Conservation (phyloP, 2,113 vertebrate species). For the Rhinopomastus cyanomelas region DNA sequence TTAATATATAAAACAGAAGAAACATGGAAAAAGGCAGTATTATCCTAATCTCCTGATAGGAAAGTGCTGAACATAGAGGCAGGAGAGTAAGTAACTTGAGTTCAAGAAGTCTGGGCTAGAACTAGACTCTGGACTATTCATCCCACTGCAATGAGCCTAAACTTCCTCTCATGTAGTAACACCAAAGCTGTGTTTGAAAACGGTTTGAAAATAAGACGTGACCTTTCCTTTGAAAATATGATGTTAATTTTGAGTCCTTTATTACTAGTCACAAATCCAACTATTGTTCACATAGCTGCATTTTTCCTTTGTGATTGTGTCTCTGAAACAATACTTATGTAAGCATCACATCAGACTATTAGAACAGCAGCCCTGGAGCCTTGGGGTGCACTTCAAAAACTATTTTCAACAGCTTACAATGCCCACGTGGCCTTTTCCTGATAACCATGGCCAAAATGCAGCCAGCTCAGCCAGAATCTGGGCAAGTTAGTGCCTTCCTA, state of each 20-base stretch:
- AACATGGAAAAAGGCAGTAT: background rate
- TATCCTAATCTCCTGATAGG: background rate
- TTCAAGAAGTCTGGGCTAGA: background rate
- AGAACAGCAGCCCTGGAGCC: background rate
- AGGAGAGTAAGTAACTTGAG: background rate
- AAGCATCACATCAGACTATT: slow-evolving; percentile 1
- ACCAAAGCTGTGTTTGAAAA: background rate
- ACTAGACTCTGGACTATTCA: background rate
- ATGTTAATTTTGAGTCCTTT: background rate
- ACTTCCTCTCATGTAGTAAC: slow-evolving; percentile 12
- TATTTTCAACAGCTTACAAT: background rate
- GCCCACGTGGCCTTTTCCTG: background rate
- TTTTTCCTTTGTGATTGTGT: background rate
- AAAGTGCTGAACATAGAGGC: background rate
- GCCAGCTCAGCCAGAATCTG: background rate
- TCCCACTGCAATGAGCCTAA: background rate
- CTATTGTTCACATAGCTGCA: background rate
- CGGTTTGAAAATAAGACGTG: background rate
- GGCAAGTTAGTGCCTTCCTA: background rate
- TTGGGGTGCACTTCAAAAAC: background rate
- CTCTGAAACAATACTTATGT: background rate
- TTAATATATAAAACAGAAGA: background rate
- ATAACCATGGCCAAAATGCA: background rate
- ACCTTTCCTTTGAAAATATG: slow-evolving; percentile 7
- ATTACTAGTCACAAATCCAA: background rate